phyloP scores from a whole-genome alignment of 2,113 vertebrate genomes.

The Myotis yumanensis region DNA sequence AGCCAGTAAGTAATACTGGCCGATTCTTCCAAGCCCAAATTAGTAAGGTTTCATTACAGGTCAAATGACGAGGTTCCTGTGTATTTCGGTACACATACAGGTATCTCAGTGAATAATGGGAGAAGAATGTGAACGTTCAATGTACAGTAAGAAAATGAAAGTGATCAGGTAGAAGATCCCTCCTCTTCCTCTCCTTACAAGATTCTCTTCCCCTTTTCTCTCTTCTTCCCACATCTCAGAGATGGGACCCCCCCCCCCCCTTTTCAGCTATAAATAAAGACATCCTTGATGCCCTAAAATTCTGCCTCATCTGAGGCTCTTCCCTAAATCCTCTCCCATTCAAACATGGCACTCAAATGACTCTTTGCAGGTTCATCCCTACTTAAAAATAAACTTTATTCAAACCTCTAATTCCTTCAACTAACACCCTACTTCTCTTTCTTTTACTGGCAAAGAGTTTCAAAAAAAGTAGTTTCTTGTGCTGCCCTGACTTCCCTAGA shows the following conservation, averaged over 20 bases:
- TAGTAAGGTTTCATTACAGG: background rate
- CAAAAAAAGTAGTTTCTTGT: background rate
- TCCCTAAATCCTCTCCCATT: background rate
- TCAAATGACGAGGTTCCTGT: background rate
- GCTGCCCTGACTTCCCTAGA: background rate
- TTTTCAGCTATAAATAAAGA: background rate
- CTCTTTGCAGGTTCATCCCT: background rate
- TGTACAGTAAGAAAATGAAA: background rate
- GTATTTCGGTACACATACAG: too few species aligned
- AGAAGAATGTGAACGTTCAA: background rate
- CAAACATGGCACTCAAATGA: background rate
- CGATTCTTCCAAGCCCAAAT: constrained; percentile 15
- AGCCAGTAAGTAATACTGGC: background rate
- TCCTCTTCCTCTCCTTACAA: background rate
- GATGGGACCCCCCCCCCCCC: background rate
- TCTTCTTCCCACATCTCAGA: background rate
- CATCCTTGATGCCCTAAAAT: background rate
- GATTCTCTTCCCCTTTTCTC: background rate
- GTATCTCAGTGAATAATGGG: background rate
- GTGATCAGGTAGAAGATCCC: background rate
- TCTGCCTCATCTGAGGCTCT: background rate
- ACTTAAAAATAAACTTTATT: background rate
- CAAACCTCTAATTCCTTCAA: background rate
- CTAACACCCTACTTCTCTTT: background rate
- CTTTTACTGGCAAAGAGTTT: background rate